Base-by-base conservation (phyloP, 2,888 invertebrate species). In the Acrobasis suavella region DNA sequence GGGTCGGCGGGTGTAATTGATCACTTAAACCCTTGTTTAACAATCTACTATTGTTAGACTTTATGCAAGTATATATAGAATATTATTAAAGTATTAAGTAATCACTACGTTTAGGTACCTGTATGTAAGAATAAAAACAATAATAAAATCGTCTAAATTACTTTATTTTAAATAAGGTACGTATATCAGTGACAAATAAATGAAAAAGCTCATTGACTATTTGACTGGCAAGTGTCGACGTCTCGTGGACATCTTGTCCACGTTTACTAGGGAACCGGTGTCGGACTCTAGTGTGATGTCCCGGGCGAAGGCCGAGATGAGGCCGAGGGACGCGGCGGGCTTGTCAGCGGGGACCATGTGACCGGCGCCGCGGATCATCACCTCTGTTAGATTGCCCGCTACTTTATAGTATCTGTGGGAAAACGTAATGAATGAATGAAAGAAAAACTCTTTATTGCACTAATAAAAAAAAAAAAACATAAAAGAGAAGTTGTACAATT, bases 311-410 rank as follows among this genome's bases (percentile, higher is more conserved):
- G 93, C 93, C 42, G 93, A 93, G 69, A 95, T 94, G 67, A 95
- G 88, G 22, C 94, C 94, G 1, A 94, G 87, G 0, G 94, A 86
- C 55, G 93, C 93, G 1, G 92, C 87, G 0, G 95, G 95, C 75
- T 94, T 92, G 80, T 95, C 95, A 0, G 93, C 86, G 0, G 95
- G 95, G 5, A 95, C 94, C 93, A 95, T 94, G 77, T 95, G 95
- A 0, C 95, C 95, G 0, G 95, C 94, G 55, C 94, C 93, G 17
- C 94, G 86, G 10, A 95, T 86, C 81, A 95, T 86, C 12, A 94
- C 92, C 72, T 95, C 94, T 0, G 92, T 93, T 49, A 95, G 87
- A 69, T 94, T 94, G 1, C 90, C 92, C 0, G 91, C 93, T 50
- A 82, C 86, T 76, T 93, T 94, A 63, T 91, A 92, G 73, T 94